Percentiles rank a stretch among this genome's conserved stretches.
These are phyloP conservation scores for Isaurus tuberculatus DNA, from an alignment of 92 coral and sea anemone species.

Conservation along the genomic window DNA sequence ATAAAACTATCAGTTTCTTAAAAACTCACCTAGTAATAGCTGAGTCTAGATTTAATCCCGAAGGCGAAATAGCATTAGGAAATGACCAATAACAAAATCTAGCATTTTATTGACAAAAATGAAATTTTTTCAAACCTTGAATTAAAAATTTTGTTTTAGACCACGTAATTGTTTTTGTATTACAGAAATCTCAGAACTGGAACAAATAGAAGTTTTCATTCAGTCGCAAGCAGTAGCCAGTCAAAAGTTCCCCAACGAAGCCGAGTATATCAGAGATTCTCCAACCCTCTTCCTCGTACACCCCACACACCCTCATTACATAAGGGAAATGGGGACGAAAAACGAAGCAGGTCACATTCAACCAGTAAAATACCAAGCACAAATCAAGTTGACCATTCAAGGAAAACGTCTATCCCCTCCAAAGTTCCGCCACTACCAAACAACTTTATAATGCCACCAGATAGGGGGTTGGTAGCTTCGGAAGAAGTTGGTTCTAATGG, in stretches of 20 bases:
- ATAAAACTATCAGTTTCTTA: too few species aligned
- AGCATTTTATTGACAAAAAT: too few species aligned
- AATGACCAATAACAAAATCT: too few species aligned
- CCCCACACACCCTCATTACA: slow-evolving; percentile 29
- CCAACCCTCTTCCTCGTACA: slow-evolving; percentile 23
- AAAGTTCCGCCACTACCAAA: slow-evolving; percentile 44
- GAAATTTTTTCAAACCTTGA: not conserved
- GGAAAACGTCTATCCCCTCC: slow-evolving; percentile 32
- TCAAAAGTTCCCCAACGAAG: slow-evolving; percentile 10
- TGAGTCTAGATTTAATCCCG: too few species aligned
- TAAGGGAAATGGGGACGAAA: not conserved
- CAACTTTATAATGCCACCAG: slow-evolving; percentile 30
- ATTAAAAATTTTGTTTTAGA: not conserved
- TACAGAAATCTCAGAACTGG: slow-evolving; percentile 40
- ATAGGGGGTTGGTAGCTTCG: slow-evolving; percentile 27
- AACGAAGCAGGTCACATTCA: slow-evolving; percentile 26
- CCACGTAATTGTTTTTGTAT: not conserved
- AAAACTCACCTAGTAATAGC: too few species aligned
- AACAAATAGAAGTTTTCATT: not conserved
- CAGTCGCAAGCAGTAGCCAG: not conserved
- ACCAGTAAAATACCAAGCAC: slow-evolving; percentile 34
- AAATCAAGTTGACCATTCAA: slow-evolving; percentile 8
- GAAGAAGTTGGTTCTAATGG: slow-evolving; percentile 10
- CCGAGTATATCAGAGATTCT: slow-evolving; percentile 5
- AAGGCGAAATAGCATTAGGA: too few species aligned